Evolutionary conservation across 2,888 invertebrate species (phyloP).

Genomic region (Sphecodes monilicornis): DNA sequence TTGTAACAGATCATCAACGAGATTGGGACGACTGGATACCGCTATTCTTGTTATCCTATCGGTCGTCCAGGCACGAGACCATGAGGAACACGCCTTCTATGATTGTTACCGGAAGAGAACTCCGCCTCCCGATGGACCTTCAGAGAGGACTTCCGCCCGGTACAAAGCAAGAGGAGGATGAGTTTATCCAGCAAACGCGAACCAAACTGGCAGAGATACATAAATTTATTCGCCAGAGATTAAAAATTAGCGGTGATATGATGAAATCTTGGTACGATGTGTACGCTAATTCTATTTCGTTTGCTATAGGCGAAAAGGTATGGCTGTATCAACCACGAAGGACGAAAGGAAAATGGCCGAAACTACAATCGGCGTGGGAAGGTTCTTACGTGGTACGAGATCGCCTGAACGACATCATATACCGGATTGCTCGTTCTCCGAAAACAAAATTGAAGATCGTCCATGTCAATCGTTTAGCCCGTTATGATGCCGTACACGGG

Average conservation of each 20-base stretch:
- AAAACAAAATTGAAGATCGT: no score
- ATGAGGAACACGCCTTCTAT: neutral
- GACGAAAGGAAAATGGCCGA: neutral
- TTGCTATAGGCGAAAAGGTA: neutral
- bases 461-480: no score
- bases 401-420: neutral
- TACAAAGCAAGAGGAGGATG: neutral
- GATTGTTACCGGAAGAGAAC: neutral
- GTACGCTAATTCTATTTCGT: neutral
- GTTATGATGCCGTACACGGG: no score
- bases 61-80: neutral
- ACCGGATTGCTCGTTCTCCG: neutral
- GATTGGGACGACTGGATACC: conserved; percentile 10
- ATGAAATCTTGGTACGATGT: neutral
- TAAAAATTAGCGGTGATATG: neutral
- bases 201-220: neutral
- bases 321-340: neutral
- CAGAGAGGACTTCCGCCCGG: neutral
- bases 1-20: conserved; percentile 2
- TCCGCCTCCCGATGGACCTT: neutral
- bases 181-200: neutral
- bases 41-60: neutral
- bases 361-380: neutral
- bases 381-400: neutral
- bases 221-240: neutral